Base-by-base conservation (phyloP, 2,797 vertebrate genomes). In the Bradypodion ventrale region DNA sequence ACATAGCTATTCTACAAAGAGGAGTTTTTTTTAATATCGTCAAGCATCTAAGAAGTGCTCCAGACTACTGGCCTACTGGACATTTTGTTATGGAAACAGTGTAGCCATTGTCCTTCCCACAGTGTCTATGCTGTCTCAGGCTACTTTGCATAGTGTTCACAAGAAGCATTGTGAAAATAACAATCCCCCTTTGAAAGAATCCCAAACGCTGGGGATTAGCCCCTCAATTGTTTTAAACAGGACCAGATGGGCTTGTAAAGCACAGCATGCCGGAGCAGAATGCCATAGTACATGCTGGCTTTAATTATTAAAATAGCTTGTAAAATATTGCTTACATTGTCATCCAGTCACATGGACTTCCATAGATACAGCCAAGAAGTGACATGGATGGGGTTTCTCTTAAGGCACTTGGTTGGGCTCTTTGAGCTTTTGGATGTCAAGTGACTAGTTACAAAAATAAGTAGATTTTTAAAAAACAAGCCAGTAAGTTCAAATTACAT, bases 151-250 rank as follows among this genome's bases (percentile, higher is more conserved):
- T n/a, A 69, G 78, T 25, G n/a, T 69, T 81, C 46, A 1, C 23
- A 76, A 83, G 82, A 93, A 68, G 49, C 66, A 72, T 88, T 65
- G 40, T 83, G 88, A 92, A 87, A 85, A 29, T 27, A 79, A 77
- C 5, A 32, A 70, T 83, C 35, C 70, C 84, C 78, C 83, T 85
- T 80, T 85, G 65, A 32, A 46, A 89, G 87, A 83, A 75, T 78
- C 21, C 1, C 83, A 78, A 32, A 68, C 0, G 0, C 85, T 81
- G 77, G 66, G 79, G n/a, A 66, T 82, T 93, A 89, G 37, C 19
- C 37, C 0, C 0, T 83, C 73, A 29, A 75, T 75, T 60, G 82
- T 86, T 92, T 89, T 78, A 60, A 44, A 60, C 23, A 87, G 84
- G 69, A 73, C 83, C 52, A 59, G 69, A 63, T 1, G 59, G n/a